Evolutionary conservation across 2,797 vertebrate species (phyloP).

Genomic region (Crocidura indochinensis): DNA sequence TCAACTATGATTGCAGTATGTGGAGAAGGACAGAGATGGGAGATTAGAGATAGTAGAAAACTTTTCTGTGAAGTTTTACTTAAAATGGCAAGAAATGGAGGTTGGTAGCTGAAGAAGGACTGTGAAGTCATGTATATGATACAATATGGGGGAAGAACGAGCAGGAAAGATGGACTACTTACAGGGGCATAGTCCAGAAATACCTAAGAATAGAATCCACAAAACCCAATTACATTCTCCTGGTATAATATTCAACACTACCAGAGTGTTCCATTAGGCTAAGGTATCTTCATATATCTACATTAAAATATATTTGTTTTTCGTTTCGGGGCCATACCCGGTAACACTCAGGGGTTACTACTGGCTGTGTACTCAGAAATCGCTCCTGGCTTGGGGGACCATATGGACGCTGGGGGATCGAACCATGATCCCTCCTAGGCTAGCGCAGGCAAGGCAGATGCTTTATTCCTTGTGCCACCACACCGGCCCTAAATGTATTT

Average conservation of each 20-base stretch:
- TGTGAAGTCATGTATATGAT: not conserved
- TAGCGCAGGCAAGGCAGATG: too few relatives aligned
- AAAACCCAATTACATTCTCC: conserved; percentile 12
- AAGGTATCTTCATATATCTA: conserved; percentile 24
- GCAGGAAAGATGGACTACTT: conserved; percentile 9
- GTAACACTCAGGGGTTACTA: too few relatives aligned
- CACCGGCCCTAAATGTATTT: too few relatives aligned
- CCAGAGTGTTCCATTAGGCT: conserved; percentile 43
- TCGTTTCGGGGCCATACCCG: too few relatives aligned
- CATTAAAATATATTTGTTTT: conserved; percentile 63
- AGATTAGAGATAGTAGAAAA: conserved; percentile 12
- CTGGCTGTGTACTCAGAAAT: too few relatives aligned
- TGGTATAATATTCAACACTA: conserved; percentile 24
- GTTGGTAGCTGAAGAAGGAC: not conserved
- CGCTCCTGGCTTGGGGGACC: too few relatives aligned
- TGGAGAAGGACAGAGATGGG: not conserved
- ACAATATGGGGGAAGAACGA: conserved; percentile 45
- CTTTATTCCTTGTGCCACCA: too few relatives aligned
- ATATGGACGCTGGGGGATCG: too few relatives aligned
- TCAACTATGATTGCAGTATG: not conserved
- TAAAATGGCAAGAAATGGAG: conserved; percentile 35
- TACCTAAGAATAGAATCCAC: conserved; percentile 48
- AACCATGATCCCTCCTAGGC: too few relatives aligned
- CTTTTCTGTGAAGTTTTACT: conserved; percentile 6
- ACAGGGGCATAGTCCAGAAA: not conserved